Base-by-base conservation (phyloP, 2,113 vertebrate genomes). In the Xiphophorus maculatus region DNA sequence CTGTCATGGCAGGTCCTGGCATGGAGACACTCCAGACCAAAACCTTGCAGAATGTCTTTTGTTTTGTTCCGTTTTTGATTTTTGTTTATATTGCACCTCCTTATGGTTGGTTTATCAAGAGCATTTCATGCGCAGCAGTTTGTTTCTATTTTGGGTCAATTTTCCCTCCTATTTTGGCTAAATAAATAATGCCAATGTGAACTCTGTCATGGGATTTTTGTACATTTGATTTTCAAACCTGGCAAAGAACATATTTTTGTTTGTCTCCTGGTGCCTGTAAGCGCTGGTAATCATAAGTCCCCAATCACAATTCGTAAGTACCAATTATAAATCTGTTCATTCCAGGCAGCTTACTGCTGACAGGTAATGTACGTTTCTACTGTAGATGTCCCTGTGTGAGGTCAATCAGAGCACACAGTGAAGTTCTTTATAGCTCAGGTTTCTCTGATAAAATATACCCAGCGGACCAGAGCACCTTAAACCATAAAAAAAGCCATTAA, bases 401-500 rank as follows among this genome's bases (percentile, higher is more conserved):
- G n/a, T 42, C 5, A 6, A 29, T 44, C 27, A 58, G 25, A 25
- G 51, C 51, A 58, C 51, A 8, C 51, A 58, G 51, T 25, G 22
- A 30, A 11, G 27, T 30, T 48, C 44, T 2, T 44, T 5, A 29
- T 3, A 65, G 48, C 42, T 61, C 8, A 29, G 33, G 60, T 17
- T 33, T 74, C 61, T 48, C 58, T 66, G 63, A 81, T 65, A 48
- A 58, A 58, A 58, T 58, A 11, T n/a, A 10, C 51, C 51, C 63
- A 58, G 65, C 66, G 72, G 60, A 79, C 81, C 75, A 40, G 6
- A 68, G 5, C 63, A 29, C 64, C 67, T 77, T 30, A 75, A 61
- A 67, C 69, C 81, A 74, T 63, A 73, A 69, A 72, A 75, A 72
- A 84, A 66, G 32, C 79, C 30, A 65, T 81, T 86, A 84, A 66